Evolutionary conservation across 2,888 invertebrate genomes (phyloP), one percentile per base, ranked within the genome.

Genomic region (Arge pagana): DNA sequence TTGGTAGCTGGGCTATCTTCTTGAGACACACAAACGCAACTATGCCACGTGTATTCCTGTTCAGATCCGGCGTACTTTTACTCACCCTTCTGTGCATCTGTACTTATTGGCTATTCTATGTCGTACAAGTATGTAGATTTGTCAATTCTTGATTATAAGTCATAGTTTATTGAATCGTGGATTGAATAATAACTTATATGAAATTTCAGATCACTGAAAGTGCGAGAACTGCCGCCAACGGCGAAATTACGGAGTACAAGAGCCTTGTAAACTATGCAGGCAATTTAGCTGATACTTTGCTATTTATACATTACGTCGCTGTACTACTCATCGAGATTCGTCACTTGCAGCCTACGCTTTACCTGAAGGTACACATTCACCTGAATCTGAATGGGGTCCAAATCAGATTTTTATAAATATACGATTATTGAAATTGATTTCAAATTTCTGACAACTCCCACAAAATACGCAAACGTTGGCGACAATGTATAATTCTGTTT

Each of bases 51-150:
- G 90, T 97, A 74, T 94, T 90, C 77, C 82, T 96, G 40, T 94
- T 94, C 71, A 84, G 96, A 64, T 90, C 95, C 0, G 86, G 93
- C 62, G 89, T 95, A n/a, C 79, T 96, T 53, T 85, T 93, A 4
- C 84, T 97, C 49, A 86, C 96, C 28, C 86, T 95, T 31, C 87
- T 99, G 10, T 90, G 96, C 75, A 90, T 92, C 57, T 95, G 97
- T 78, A 90, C 96, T 3, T 98, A 95, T 79, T 99, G 99, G 98
- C 81, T 99, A 13, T 99, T 99, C 79, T 99, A 97, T 76, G 88
- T 93, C 66, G 96, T 97, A 43, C 93, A 97, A 78, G 77, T 79
- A 59, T 60, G 48, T 37, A 10, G n/a, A 11, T 24, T 3, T 26
- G 18, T 8, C 15, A 6, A n/a, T 11, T 39, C 11, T 18, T 11